Percentiles rank a stretch among this genome's conserved stretches.
phyloP scores from a whole-genome alignment of 2,888 invertebrate species.

The Hybos culiciformis region DNA sequence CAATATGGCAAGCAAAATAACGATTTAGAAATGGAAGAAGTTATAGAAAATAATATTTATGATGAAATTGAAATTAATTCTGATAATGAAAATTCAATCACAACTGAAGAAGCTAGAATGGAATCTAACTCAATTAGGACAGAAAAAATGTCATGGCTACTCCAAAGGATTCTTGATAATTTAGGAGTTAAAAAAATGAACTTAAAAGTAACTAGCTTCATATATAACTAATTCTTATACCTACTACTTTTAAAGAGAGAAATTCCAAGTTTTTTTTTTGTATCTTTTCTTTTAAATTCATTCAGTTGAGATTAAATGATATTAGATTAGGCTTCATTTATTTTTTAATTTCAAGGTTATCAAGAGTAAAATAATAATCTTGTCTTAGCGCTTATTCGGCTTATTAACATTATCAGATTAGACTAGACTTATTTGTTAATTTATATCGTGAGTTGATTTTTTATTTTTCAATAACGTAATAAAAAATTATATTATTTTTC shows the following conservation, averaged over 20 bases:
- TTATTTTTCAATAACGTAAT: too few relatives aligned
- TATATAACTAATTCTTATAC: too few relatives aligned
- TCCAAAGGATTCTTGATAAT: constrained; percentile 47
- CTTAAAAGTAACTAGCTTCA: too few relatives aligned
- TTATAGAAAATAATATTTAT: constrained; percentile 12
- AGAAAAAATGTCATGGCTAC: constrained; percentile 43
- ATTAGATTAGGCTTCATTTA: too few relatives aligned
- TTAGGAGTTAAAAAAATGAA: constrained; percentile 30
- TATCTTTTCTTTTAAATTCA: not conserved
- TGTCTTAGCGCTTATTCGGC: too few relatives aligned
- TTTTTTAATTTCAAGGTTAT: too few relatives aligned
- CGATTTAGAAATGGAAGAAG: constrained; percentile 20
- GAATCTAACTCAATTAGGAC: not conserved
- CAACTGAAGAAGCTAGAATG: not conserved
- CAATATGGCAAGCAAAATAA: constrained; percentile 18
- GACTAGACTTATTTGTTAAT: too few relatives aligned
- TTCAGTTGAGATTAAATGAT: too few relatives aligned
- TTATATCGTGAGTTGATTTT: too few relatives aligned
- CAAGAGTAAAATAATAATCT: too few relatives aligned
- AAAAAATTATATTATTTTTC: not conserved
- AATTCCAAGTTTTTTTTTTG: not conserved
- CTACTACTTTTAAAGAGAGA: too few relatives aligned
- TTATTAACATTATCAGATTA: too few relatives aligned
- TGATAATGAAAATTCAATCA: constrained; percentile 23
- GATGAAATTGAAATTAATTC: constrained; percentile 21